Conservation (phyloP, 2,888 invertebrate genomes). For the Xestia ashworthii region DNA sequence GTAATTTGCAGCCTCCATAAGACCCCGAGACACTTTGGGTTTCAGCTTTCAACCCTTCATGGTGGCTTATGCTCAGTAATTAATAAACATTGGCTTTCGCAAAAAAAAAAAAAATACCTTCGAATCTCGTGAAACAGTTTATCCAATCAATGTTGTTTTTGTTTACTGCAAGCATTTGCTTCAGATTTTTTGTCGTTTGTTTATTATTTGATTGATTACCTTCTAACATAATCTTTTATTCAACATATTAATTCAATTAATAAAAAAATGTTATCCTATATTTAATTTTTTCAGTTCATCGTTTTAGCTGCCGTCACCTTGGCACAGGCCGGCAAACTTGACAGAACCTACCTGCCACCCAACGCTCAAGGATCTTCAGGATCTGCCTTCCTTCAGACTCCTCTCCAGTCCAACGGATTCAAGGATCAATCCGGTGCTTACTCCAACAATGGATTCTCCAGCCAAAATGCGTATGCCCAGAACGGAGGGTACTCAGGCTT, state of each 20-base stretch:
- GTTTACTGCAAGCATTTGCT: not conserved
- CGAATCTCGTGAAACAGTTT: not conserved
- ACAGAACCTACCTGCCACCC: constrained; percentile 84
- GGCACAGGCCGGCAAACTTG: constrained; percentile 81
- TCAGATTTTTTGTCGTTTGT: not conserved
- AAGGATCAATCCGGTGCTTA: constrained; percentile 57
- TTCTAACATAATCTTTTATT: not conserved
- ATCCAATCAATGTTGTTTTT: not conserved
- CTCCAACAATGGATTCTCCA: constrained; percentile 38
- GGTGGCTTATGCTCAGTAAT: not conserved
- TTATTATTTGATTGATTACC: not conserved
- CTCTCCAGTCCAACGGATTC: constrained; percentile 54
- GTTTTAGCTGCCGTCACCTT: constrained; percentile 77
- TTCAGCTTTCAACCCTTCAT: not conserved
- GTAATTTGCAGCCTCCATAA: not conserved
- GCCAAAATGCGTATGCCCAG: constrained; percentile 35
- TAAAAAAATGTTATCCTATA: not conserved
- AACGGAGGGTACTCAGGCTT: constrained; percentile 49
- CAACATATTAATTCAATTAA: too few relatives aligned
- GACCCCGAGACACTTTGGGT: not conserved
- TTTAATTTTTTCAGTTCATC: constrained; percentile 52
- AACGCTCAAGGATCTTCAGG: constrained; percentile 67
- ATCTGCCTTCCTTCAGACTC: constrained; percentile 59
- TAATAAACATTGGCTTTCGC: not conserved
- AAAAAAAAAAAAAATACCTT: not conserved